Base-by-base conservation (phyloP, 2,797 vertebrate species). In the Octomys mimax region DNA sequence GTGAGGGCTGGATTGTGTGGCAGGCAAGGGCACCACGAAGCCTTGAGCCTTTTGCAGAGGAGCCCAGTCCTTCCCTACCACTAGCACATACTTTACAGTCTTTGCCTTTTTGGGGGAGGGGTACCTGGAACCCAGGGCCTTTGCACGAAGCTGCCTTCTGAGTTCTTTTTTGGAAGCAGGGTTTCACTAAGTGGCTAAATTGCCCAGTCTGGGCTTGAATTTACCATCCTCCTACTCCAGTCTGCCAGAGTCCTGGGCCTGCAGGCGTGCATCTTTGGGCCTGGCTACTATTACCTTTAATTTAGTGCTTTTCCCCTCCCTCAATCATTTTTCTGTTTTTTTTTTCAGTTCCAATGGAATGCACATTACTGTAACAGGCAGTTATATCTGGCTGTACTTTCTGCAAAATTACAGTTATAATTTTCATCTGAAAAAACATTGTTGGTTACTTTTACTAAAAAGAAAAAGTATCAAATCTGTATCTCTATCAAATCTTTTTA, bases 361-460 rank as follows among this genome's bases (percentile, higher is more conserved):
- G 52, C 33, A 93, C 68, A 88, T 82, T 49, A 92, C 71, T 89
- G 91, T 46, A 86, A 52, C 42, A 92, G 75, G 39, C 10, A 90
- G 78, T 83, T 79, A 78, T 0, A 85, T 46, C 8, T 64, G 73
- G 5, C 68, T 52, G 59, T 19, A 80, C 31, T 88, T 95, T 52
- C 78, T 94, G 31, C 16, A 91, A 61, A 95, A 86, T 86, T 87
- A 66, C 4, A 77, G 52, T 86, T 88, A 18, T 75, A 77, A 82
- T 80, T 97, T 92, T 95, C 70, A 83, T 59, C 70, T 57, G 71
- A 90, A 92, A 95, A 96, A 92, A 57, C 54, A 78, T 31, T 83
- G 46, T 83, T 90, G 33, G 24, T 33, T 95, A 70, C n/a, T 79
- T 87, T 95, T 93, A 87, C 59, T 91, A 80, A 95, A 95, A 94